Evolutionary conservation across 2,888 invertebrate genomes (phyloP), one percentile per base, ranked within the genome.

Genomic region (Pseudococcus viburni): DNA sequence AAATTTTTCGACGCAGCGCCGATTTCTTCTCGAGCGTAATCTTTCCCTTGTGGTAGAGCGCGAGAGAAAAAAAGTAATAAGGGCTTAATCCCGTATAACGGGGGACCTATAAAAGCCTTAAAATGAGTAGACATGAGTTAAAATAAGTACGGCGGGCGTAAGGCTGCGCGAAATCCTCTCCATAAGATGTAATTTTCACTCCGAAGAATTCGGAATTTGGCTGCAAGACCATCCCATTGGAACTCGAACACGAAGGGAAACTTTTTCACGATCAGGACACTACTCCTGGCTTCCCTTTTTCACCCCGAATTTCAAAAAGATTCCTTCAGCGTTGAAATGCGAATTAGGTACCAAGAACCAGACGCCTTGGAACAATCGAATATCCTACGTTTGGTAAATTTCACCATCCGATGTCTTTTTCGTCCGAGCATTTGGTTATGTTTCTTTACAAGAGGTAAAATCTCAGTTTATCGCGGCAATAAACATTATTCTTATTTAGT

Each of bases 401-500:
- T 26, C 39, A 33, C 51, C 12, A 55, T 19, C 64, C 33, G 48
- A 39, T 51, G 59, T 85, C 59, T 55, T 85, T 85, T 85, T 85
- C 59, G 55, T 64, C 73, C 80, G 80, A 80, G 80, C 80, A 80
- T 80, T 80, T 80, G 80, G 80, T 80, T 80, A 80, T 80, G 80
- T 42, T 39, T 86, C 15, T 39, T 17, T 39, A 85, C 64, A 68
- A 64, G n/a, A 68, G 48, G 46, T 64, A 68, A 59, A 86, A 86
- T 73, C 68, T 33, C 86, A 73, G 46, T 86, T 86, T 73, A 86
- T 86, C 86, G 86, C 48, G 17, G 68, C 86, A 86, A 86, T 86
- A 73, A 86, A 86, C 86, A 86, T 86, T 86, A 73, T 86, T 86
- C 86, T 86, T 86, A 73, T 86, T 86, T 86, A 86, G 86, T 64